Evolutionary conservation across 2,113 vertebrate species (phyloP).

Genomic region (Zonotrichia leucophrys): DNA sequence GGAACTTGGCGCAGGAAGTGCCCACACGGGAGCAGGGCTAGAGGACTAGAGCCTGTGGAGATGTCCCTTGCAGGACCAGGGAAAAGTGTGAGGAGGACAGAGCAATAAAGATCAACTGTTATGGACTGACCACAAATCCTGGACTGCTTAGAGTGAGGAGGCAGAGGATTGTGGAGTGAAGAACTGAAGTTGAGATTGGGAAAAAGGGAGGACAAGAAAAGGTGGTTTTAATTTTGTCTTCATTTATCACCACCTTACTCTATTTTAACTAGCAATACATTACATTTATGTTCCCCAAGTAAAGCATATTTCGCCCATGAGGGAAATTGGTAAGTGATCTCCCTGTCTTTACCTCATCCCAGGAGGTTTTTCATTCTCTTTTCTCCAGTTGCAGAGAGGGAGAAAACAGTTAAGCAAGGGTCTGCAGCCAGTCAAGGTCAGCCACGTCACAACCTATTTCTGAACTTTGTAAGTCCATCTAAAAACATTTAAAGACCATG

Average conservation of each 20-base stretch:
- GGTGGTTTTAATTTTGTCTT: not conserved
- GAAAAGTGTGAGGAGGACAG: not conserved
- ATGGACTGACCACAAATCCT: no score
- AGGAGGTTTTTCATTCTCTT: not conserved
- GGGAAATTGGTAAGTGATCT: not conserved
- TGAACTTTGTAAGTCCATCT: not conserved
- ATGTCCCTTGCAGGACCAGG: not conserved
- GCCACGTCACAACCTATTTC: not conserved
- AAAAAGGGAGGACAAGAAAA: not conserved
- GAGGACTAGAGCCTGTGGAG: not conserved
- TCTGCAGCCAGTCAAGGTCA: not conserved
- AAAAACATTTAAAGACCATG: not conserved
- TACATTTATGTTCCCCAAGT: not conserved
- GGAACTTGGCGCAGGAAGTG: not conserved
- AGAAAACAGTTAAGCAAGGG: not conserved
- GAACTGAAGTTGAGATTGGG: not conserved
- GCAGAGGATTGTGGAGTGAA: not conserved
- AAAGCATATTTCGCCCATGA: not conserved
- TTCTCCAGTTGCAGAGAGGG: not conserved
- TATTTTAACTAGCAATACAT: not conserved
- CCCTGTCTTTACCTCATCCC: not conserved
- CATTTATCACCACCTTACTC: not conserved
- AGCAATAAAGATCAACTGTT: not conserved
- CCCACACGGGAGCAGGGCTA: accelerated
- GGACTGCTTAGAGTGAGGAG: not conserved